Conservation (phyloP, 2,113 vertebrate species). For the Mormyrus iriodes region DNA sequence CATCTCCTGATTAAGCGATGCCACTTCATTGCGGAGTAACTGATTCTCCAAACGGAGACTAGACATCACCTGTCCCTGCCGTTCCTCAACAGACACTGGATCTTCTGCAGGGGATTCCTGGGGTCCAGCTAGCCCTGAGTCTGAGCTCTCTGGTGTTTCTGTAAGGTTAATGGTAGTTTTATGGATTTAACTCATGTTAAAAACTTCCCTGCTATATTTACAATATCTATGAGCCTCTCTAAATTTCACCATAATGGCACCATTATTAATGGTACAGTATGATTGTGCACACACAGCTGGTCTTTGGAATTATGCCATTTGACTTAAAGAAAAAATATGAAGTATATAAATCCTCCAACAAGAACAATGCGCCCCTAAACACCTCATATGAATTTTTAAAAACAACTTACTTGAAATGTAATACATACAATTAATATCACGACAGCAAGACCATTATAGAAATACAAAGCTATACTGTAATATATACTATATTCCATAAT, state of each 20-base stretch:
- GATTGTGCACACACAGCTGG: background rate
- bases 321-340: background rate
- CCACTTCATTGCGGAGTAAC: slow-evolving; percentile 83
- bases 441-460: background rate
- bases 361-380: background rate
- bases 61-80: slow-evolving; percentile 77
- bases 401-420: background rate
- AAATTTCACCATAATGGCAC: background rate
- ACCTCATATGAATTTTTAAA: background rate
- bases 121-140: slow-evolving; percentile 61
- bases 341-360: background rate
- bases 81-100: slow-evolving; percentile 41
- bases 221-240: background rate
- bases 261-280: background rate
- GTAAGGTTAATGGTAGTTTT: slow-evolving; percentile 24
- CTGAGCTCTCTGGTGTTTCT: slow-evolving; percentile 69
- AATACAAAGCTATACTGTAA: background rate
- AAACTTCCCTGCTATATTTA: background rate
- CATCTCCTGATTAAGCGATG: slow-evolving; percentile 97
- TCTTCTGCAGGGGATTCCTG: slow-evolving; percentile 43
- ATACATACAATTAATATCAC: background rate
- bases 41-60: slow-evolving; percentile 94
- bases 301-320: background rate
- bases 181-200: background rate
- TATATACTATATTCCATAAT: background rate